Conservation (phyloP, 1,140 invertebrate species). For the Drosophila elegans region DNA sequence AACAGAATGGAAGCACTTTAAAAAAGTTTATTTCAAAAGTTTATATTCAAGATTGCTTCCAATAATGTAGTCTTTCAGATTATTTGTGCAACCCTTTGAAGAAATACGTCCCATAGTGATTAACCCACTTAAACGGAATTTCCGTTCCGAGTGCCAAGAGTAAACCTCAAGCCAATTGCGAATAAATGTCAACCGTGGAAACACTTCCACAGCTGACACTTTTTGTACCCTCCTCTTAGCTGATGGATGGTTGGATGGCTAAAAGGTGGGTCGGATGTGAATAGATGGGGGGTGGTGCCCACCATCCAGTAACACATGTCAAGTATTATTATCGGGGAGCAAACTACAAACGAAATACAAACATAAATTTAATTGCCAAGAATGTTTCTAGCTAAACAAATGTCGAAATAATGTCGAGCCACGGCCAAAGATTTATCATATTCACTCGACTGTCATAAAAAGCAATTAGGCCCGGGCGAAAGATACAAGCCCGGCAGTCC, state of each 20-base stretch:
- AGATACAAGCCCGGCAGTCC: conserved; percentile 66
- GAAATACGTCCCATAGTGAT: neutral
- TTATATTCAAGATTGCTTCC: too few species aligned
- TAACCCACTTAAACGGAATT: conserved; percentile 35
- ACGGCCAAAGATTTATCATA: conserved; percentile 76
- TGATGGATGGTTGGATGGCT: conserved; percentile 19
- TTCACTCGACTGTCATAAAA: conserved; percentile 82
- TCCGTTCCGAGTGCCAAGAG: conserved; percentile 5
- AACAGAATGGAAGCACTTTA: too few species aligned
- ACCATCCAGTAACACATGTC: conserved; percentile 68
- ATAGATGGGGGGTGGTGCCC: conserved; percentile 4
- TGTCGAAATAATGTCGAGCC: conserved; percentile 78
- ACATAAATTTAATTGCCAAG: conserved; percentile 77
- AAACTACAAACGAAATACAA: conserved; percentile 57
- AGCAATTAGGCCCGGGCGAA: conserved; percentile 74
- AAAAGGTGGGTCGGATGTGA: conserved; percentile 2
- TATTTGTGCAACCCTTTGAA: neutral
- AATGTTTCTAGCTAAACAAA: conserved; percentile 77
- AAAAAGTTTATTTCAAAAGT: too few species aligned
- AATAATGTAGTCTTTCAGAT: too few species aligned
- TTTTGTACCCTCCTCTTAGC: conserved; percentile 21
- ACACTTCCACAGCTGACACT: conserved; percentile 71
- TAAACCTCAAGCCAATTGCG: conserved; percentile 66
- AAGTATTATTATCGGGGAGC: conserved; percentile 53
- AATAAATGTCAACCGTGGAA: conserved; percentile 68